Base-by-base conservation (phyloP, 2,797 vertebrate species). In the Lagodon rhomboides region DNA sequence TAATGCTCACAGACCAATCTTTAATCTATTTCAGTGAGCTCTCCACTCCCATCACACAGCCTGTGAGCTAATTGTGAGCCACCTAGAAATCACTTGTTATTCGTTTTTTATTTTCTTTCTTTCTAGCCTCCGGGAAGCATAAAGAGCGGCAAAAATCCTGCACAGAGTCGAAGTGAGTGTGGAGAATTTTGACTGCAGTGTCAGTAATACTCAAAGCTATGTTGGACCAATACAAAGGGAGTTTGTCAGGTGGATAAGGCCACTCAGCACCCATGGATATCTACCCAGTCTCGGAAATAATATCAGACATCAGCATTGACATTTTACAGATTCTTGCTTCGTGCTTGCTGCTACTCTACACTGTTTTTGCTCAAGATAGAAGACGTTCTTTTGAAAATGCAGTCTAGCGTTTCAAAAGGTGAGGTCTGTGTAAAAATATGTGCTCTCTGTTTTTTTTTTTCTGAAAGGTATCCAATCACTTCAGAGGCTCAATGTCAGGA, bases 11-110 rank as follows among this genome's bases (percentile, higher is more conserved):
- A 71, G 67, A 43, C 59, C 25, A 55, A 63, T 79, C 56, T 60
- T 73, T 41, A 51, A 70, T 74, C 64, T 22, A 50, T 74, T 80
- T 60, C 53, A 68, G 56, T 34, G 75, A 60, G 64, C 65, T 46
- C 73, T 79, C 55, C 61, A 47, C 68, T 67, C 44, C 64, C 75
- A 86, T 85, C 77, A 82, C 75, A 80, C 72, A 82, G 79, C 51
- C 78, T 63, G 30, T 1, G 49, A 85, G 60, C 56, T 85, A 75
- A 87, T 85, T 84, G 67, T 73, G 64, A 80, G 54, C 73, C 58
- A 77, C 82, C 50, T 55, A 84, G 58, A 83, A 80, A 79, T 82
- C 75, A 76, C 56, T 79, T 67, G 20, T 68, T 43, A 60, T 76
- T 67, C 23, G 27, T 73, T 69, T 55, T 55, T 20, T 58, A 18